phyloP scores from a whole-genome alignment of 2,888 invertebrate genomes.

The Calameuta idolon region DNA sequence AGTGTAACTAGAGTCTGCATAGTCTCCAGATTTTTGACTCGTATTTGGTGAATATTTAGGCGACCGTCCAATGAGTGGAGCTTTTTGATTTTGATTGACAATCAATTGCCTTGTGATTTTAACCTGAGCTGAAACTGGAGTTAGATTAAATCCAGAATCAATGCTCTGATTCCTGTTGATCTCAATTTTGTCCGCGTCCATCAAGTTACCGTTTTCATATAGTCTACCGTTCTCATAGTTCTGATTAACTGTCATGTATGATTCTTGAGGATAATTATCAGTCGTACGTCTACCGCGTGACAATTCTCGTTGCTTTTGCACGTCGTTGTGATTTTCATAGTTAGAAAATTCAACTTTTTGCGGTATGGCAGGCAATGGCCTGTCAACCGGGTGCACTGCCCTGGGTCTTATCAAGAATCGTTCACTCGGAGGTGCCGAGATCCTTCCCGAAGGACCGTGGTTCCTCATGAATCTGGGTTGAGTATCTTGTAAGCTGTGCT shows the following conservation, averaged over 20 bases:
- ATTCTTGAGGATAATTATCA: slow-evolving; percentile 27
- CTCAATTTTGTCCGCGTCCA: slow-evolving; percentile 28
- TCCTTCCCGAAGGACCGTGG: slow-evolving; percentile 56
- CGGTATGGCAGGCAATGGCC: slow-evolving; percentile 61
- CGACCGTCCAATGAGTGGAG: slow-evolving; percentile 41
- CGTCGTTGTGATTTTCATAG: slow-evolving; percentile 51
- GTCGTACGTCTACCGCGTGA: slow-evolving; percentile 2
- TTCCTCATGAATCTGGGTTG: slow-evolving; percentile 52
- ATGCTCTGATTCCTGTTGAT: slow-evolving; percentile 39
- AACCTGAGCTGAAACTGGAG: slow-evolving; percentile 54
- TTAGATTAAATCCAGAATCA: slow-evolving; percentile 45
- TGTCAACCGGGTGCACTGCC: slow-evolving; percentile 57
- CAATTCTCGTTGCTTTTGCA: slow-evolving; percentile 26
- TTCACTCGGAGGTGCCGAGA: slow-evolving; percentile 58
- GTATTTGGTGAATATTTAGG: slow-evolving; percentile 58
- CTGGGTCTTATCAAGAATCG: slow-evolving; percentile 53
- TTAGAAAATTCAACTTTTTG: slow-evolving; percentile 50
- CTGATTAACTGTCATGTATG: slow-evolving; percentile 27
- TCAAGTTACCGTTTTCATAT: slow-evolving; percentile 37
- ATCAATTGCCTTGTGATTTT: slow-evolving; percentile 52
- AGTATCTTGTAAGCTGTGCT: slow-evolving; percentile 59
- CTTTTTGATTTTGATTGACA: slow-evolving; percentile 46
- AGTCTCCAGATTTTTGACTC: slow-evolving; percentile 59
- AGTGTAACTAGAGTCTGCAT: slow-evolving; percentile 60
- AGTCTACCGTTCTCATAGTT: slow-evolving; percentile 31